A percentile compares a stretch with the other conserved stretches of the same genome.
Evolutionary conservation across 2,113 vertebrate genomes (phyloP).

Genomic region (Anoura caudifer): DNA sequence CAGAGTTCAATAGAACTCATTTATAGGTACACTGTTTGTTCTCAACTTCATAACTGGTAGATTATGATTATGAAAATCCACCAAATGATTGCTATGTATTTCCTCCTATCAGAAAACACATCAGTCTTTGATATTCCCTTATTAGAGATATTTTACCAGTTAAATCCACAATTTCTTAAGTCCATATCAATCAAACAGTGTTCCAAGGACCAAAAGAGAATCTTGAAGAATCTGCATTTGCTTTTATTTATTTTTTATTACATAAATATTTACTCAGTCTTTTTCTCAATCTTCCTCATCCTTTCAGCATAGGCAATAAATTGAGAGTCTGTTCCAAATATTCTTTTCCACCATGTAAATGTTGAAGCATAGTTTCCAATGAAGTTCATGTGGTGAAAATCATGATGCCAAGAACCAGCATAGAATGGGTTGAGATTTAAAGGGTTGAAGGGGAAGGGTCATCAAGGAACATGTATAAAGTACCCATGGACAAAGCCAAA

Average conservation of each 20-base stretch:
- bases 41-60: neutral
- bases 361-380: slow-evolving; percentile 95
- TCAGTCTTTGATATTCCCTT: neutral
- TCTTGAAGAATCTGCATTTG: neutral
- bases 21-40: neutral
- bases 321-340: slow-evolving; percentile 92
- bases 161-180: slow-evolving; percentile 6
- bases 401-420: slow-evolving; percentile 92
- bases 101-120: neutral
- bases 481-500: too few species aligned
- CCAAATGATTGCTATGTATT: neutral
- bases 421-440: slow-evolving; percentile 95
- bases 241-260: neutral
- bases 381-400: slow-evolving; percentile 99
- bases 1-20: neutral
- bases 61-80: neutral
- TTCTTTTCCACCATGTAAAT: slow-evolving; percentile 96
- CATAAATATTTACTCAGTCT: slow-evolving; percentile 79
- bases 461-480: too few species aligned
- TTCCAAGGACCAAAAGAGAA: neutral
- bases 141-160: neutral
- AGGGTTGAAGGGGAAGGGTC: slow-evolving; percentile 83
- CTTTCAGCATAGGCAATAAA: slow-evolving; percentile 85
- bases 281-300: slow-evolving; percentile 80
- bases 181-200: neutral